Conservation (phyloP, 2,888 invertebrate species). For the Cybosia mesomella region DNA sequence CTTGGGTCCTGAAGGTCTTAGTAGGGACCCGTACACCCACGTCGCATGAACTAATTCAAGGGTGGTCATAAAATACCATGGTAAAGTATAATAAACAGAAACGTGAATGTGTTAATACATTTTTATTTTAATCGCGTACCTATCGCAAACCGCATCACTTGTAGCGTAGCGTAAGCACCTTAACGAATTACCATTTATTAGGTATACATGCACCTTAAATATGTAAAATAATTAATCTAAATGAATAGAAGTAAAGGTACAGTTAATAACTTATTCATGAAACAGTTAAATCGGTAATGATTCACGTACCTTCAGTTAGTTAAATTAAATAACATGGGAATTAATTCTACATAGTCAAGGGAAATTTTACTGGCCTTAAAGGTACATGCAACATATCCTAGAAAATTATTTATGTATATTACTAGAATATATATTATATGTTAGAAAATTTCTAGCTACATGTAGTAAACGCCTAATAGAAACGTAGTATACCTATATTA, state of each 20-base stretch:
- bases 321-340: neutral
- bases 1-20: neutral
- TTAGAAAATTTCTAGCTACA: neutral
- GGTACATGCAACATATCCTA: no score
- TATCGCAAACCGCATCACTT: neutral
- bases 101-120: neutral
- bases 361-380: neutral
- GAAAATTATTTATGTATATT: neutral
- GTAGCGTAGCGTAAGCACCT: neutral
- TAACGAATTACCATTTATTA: conserved; percentile 1
- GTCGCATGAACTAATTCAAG: neutral
- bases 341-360: neutral
- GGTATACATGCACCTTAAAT: neutral
- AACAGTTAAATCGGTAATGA: neutral
- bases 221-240: neutral
- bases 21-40: neutral
- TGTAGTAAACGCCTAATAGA: conserved; percentile 39
- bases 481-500: no score
- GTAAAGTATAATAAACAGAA: neutral
- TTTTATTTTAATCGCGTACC: neutral
- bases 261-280: neutral
- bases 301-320: neutral
- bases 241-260: neutral
- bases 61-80: neutral
- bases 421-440: no score